A percentile compares a stretch with the other conserved stretches of the same genome.
phyloP scores from a whole-genome alignment of 1,140 invertebrate species.

The Pygmarrhopalites habei region DNA sequence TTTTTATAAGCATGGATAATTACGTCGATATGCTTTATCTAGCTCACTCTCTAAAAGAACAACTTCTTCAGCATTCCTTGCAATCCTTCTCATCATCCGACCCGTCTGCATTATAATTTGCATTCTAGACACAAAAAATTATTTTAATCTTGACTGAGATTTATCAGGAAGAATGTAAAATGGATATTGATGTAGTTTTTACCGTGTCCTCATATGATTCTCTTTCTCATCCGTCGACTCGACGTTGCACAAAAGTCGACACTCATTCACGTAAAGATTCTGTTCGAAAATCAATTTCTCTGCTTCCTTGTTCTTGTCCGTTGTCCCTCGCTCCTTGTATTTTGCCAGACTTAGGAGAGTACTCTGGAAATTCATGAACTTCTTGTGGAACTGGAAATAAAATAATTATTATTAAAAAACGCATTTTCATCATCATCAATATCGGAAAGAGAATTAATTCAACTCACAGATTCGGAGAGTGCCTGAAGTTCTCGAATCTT shows the following conservation, averaged over 20 bases:
- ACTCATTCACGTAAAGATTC: slow-evolving; percentile 17
- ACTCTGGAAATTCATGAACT: slow-evolving; percentile 1
- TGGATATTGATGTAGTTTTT: neutral
- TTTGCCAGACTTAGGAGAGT: neutral
- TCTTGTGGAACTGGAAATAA: slow-evolving; percentile 14
- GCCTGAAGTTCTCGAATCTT: slow-evolving; percentile 13
- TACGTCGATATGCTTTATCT: slow-evolving; percentile 29
- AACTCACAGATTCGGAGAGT: slow-evolving; percentile 1
- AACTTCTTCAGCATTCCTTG: slow-evolving; percentile 22
- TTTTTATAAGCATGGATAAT: slow-evolving; percentile 30
- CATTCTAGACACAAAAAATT: slow-evolving; percentile 18
- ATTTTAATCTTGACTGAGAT: neutral
- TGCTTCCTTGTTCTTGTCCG: slow-evolving; percentile 1
- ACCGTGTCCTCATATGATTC: neutral
- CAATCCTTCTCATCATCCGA: slow-evolving; percentile 23
- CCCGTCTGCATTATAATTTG: slow-evolving; percentile 21
- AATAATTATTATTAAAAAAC: neutral
- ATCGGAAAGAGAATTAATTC: neutral
- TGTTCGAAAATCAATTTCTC: slow-evolving; percentile 6
- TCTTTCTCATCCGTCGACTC: neutral
- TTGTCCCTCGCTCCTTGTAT: neutral
- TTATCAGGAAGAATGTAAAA: neutral
- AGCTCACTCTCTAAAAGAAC: slow-evolving; percentile 30
- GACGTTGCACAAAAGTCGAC: slow-evolving; percentile 11
- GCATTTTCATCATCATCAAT: neutral